phyloP scores from a whole-genome alignment of 2,113 vertebrate genomes.

The Lepus americanus region DNA sequence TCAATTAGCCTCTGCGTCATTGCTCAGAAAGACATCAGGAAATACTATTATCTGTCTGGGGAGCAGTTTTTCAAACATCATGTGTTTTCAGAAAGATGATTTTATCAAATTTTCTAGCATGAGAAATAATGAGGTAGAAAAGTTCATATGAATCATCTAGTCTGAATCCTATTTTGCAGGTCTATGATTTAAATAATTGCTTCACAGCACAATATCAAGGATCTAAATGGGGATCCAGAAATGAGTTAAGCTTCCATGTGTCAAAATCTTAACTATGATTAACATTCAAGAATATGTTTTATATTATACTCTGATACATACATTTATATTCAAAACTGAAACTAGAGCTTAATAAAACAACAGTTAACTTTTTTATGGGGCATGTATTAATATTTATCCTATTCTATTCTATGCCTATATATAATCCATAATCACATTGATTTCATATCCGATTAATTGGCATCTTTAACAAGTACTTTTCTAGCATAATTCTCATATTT shows the following conservation, averaged over 20 bases:
- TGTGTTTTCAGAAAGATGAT: not conserved
- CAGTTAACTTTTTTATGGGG: not conserved
- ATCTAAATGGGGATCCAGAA: not conserved
- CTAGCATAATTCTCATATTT: not conserved
- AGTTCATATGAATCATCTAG: slow-evolving; percentile 35
- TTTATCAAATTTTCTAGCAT: slow-evolving; percentile 48
- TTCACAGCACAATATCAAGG: not conserved
- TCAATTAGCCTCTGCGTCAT: slow-evolving; percentile 13
- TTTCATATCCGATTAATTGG: not conserved
- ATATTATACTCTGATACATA: not conserved
- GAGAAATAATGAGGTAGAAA: slow-evolving; percentile 52
- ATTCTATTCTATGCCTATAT: not conserved
- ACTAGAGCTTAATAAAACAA: not conserved
- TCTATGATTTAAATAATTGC: slow-evolving; percentile 37
- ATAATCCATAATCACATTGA: not conserved
- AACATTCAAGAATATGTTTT: not conserved
- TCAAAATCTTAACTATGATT: not conserved
- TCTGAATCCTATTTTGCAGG: not conserved
- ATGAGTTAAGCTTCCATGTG: not conserved
- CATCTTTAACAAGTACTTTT: not conserved
- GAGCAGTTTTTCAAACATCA: slow-evolving; percentile 34
- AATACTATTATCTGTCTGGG: not conserved
- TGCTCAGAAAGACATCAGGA: not conserved
- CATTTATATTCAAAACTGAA: slow-evolving; percentile 44
- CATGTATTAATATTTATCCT: not conserved